Base-by-base conservation (phyloP, 2,113 vertebrate genomes). In the Steatornis caripensis region DNA sequence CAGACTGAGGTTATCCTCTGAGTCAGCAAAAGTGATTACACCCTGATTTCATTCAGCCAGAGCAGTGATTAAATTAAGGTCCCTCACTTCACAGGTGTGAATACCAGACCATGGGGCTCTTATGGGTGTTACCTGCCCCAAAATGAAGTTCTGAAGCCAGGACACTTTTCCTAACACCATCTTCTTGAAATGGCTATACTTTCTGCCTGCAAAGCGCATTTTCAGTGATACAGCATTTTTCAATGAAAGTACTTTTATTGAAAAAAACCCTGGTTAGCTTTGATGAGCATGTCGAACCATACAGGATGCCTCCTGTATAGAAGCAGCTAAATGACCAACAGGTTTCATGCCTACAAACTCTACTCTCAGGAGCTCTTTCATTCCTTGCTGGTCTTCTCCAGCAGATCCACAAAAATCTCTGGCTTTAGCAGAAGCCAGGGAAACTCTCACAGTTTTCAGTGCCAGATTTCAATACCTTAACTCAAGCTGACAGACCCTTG, bases 91-190 rank as follows among this genome's bases (percentile, higher is more conserved):
- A 64, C 1, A 5, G 15, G 8, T 48, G 34, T 41, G 48, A 79
- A 8, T 34, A 58, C 4, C 22, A 61, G 34, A 37, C n/a, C 37
- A 18, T 13, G 6, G 11, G 48, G 12, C 26, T 83, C 48, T 11
- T 34, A 8, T 5, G 11, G 20, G 2, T 0, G 0, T 62, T 60
- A 21, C 41, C 51, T 6, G 4, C 54, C 86, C 41, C 55, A 32
- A 95, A 86, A 46, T 27, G 9, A 90, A 26, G 15, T 26, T 80
- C 10, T 65, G 68, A 49, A 88, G 41, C 29, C 49, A 74, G 41
- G 26, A 88, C 72, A 65, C 5, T 53, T 84, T 88, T 62, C n/a
- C 23, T 62, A 41, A 86, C 26, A 55, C 34, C 57, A 30, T 34
- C 9, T 54, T 87, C 41, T 27, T 60, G 30, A 87, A 83, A 19